phyloP scores from a whole-genome alignment of 64 coral and sea anemone species.

The Pachyseris speciosa region DNA sequence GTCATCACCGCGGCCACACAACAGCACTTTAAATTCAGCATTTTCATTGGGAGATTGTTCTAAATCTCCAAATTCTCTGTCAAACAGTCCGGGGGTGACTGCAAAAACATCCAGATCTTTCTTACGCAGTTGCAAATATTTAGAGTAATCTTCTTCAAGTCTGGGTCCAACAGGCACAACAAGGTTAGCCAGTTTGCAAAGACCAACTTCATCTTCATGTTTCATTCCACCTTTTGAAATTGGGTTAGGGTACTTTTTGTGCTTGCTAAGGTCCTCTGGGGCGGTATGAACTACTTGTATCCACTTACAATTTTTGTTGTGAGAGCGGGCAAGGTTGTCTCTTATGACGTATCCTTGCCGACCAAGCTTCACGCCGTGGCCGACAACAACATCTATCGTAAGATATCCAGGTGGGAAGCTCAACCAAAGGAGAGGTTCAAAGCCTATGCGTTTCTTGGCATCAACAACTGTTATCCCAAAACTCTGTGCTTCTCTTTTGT shows the following conservation, averaged over 20 bases:
- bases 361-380: slow-evolving; percentile 42
- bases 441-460: not conserved
- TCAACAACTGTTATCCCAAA: not conserved
- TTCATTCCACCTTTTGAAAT: not conserved
- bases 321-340: not conserved
- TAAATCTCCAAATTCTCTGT: not conserved
- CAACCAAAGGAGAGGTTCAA: not conserved
- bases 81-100: not conserved
- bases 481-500: not conserved
- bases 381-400: not conserved
- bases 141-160: not conserved
- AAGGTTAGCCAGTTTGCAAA: not conserved
- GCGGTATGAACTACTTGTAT: slow-evolving; percentile 21
- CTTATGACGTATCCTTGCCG: not conserved
- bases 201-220: not conserved
- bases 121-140: not conserved
- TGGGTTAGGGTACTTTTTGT: not conserved
- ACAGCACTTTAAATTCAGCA: not conserved
- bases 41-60: not conserved
- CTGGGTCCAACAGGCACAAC: not conserved
- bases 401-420: not conserved
- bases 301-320: slow-evolving; percentile 35
- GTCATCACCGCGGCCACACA: not conserved
- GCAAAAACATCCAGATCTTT: not conserved
- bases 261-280: not conserved